A percentile compares a stretch with the other conserved stretches of the same genome.
Conservation (phyloP, 2,888 invertebrate genomes). For the Nycteola revayana region DNA sequence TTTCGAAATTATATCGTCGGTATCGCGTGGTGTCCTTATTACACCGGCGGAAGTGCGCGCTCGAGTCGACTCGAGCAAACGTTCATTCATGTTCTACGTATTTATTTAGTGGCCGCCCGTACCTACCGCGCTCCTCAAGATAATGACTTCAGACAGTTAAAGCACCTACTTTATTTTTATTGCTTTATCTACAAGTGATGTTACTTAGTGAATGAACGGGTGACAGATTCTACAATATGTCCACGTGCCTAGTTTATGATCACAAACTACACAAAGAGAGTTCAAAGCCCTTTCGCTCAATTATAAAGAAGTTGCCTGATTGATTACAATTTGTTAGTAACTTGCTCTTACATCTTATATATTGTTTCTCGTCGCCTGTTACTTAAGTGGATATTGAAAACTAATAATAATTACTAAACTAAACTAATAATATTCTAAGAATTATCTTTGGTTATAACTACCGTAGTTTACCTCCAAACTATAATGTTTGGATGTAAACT, state of each 20-base stretch:
- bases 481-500: no score
- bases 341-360: no score
- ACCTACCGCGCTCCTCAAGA: constrained; percentile 51
- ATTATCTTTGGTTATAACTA: no score
- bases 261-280: constrained; percentile 20
- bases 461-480: no score
- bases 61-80: constrained; percentile 55
- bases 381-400: no score
- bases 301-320: constrained; percentile 1
- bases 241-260: not conserved
- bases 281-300: constrained; percentile 23
- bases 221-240: constrained; percentile 26
- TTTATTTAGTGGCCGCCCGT: constrained; percentile 62
- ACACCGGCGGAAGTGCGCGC: constrained; percentile 71
- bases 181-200: constrained; percentile 29
- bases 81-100: constrained; percentile 73
- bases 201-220: constrained; percentile 25
- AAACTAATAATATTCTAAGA: no score
- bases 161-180: constrained; percentile 35
- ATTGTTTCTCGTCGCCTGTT: no score
- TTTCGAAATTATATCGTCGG: constrained; percentile 77
- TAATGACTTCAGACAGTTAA: constrained; percentile 37
- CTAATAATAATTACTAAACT: no score
- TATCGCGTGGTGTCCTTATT: constrained; percentile 74
- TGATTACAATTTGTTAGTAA: no score